These are phyloP conservation scores for Bugulina stolonifera DNA, from an alignment of 2,888 invertebrate species.

Conservation along the genomic window DNA sequence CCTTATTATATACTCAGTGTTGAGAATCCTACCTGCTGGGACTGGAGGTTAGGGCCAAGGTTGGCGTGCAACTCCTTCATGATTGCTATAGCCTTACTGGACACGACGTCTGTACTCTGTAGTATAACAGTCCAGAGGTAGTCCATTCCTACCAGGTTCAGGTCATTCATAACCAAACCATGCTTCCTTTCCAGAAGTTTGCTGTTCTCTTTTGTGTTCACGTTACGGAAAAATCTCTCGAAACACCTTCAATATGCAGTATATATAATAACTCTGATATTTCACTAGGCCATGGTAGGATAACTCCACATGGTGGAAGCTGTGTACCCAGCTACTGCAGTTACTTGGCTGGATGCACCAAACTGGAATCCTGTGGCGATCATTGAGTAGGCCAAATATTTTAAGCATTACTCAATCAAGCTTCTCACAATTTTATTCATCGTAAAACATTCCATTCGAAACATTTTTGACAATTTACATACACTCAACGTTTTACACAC, in stretches of 20 bases:
- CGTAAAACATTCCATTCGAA: no score
- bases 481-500: no score
- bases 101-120: conserved; percentile 84
- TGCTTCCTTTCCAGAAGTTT: conserved; percentile 77
- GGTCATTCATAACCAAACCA: conserved; percentile 72
- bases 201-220: conserved; percentile 90
- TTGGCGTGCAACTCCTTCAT: conserved; percentile 89
- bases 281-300: no score
- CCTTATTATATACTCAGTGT: not conserved
- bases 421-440: no score
- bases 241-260: conserved; percentile 59
- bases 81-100: conserved; percentile 81
- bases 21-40: conserved; percentile 55
- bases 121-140: conserved; percentile 89
- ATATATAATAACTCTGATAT: no score
- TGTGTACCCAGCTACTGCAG: no score
- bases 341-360: no score
- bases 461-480: no score
- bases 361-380: no score
- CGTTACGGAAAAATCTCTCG: conserved; percentile 84
- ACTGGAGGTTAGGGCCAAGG: conserved; percentile 76
- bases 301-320: no score
- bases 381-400: no score
- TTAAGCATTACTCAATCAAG: no score
- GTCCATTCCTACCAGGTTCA: conserved; percentile 89